Conservation (phyloP, 1,140 invertebrate species). For the Tribolium madens region DNA sequence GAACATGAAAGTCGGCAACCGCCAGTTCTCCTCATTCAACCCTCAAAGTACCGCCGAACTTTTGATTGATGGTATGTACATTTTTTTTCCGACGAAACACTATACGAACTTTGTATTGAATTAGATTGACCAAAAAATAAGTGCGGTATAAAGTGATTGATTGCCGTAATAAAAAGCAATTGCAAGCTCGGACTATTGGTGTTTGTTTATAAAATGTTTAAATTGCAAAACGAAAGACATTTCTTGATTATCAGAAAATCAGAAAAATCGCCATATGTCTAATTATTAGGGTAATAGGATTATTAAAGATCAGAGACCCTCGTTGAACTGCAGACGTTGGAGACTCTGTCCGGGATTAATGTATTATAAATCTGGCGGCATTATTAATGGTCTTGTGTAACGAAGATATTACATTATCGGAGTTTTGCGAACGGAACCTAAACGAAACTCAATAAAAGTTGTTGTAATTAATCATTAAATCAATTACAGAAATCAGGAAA, state of each 20-base stretch:
- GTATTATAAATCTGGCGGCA: background rate
- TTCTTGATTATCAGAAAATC: background rate
- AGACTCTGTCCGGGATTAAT: slow-evolving; percentile 12
- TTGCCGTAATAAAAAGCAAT: slow-evolving; percentile 22
- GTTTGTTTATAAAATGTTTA: background rate
- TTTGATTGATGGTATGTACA: slow-evolving; percentile 38
- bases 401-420: slow-evolving; percentile 20
- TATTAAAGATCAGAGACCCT: slow-evolving; percentile 30
- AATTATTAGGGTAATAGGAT: slow-evolving; percentile 37
- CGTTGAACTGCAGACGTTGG: background rate
- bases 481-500: slow-evolving; percentile 34
- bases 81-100: slow-evolving; percentile 12
- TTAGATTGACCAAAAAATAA: slow-evolving; percentile 38
- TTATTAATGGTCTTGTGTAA: slow-evolving; percentile 25
- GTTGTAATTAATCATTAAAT: slow-evolving; percentile 36
- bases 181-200: background rate
- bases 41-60: slow-evolving; percentile 31
- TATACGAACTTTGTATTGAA: slow-evolving; percentile 38
- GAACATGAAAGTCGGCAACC: slow-evolving; percentile 38
- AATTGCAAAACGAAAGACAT: background rate
- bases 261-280: background rate
- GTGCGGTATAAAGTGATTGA: slow-evolving; percentile 22
- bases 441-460: slow-evolving; percentile 33
- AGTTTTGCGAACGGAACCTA: slow-evolving; percentile 4
- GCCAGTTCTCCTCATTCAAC: slow-evolving; percentile 34